Percentiles rank a stretch among this genome's conserved stretches.
Evolutionary conservation across 2,113 vertebrate species (phyloP).

Genomic region (Craseonycteris thonglongyai): DNA sequence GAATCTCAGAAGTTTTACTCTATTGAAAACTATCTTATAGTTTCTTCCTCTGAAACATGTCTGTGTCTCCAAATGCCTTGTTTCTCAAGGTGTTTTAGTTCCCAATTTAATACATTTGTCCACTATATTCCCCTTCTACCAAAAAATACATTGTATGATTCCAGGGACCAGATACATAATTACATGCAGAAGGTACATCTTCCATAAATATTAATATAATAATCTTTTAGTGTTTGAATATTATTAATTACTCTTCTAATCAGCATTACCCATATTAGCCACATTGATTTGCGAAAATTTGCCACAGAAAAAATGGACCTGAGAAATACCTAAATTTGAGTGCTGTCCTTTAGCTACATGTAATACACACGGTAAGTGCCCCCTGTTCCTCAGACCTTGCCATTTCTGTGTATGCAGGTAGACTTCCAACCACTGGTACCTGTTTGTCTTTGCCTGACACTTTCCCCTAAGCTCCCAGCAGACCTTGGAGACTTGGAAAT

Average conservation of each 20-base stretch:
- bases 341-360: neutral
- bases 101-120: neutral
- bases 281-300: neutral
- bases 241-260: neutral
- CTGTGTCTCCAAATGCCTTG: neutral
- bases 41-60: neutral
- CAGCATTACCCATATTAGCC: neutral
- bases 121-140: neutral
- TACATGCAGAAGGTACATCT: neutral
- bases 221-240: neutral
- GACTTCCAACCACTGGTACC: neutral
- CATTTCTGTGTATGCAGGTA: neutral
- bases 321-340: neutral
- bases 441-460: neutral
- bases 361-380: neutral
- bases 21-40: neutral
- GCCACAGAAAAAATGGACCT: neutral
- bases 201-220: neutral
- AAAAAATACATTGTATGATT: neutral
- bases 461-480: neutral
- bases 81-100: neutral
- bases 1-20: neutral
- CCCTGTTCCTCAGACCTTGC: neutral
- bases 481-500: neutral
- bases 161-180: neutral